These are phyloP conservation scores for Urosaurus nigricauda DNA, from an alignment of 2,797 vertebrate species.

Conservation along the genomic window DNA sequence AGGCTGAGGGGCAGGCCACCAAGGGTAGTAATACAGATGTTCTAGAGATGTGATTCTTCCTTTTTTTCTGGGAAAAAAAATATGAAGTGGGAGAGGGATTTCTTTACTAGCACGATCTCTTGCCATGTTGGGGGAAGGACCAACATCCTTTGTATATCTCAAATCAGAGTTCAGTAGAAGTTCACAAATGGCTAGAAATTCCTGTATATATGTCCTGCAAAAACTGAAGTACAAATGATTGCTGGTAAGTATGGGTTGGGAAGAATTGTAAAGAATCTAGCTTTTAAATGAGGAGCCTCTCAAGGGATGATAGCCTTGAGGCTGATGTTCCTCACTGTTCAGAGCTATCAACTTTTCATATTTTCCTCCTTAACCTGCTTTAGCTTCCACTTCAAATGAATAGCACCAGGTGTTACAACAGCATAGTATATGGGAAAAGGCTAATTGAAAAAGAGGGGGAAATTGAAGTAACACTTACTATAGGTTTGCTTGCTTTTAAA, in stretches of 20 bases:
- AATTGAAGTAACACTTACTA: neutral
- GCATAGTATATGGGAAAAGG: neutral
- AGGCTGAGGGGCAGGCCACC: too few relatives aligned
- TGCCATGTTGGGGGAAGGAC: too few relatives aligned
- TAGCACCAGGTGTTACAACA: constrained; percentile 46
- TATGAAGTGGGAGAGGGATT: too few relatives aligned
- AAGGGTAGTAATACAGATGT: too few relatives aligned
- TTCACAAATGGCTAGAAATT: constrained; percentile 16
- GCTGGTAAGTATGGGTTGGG: constrained; percentile 34
- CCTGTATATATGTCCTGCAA: neutral
- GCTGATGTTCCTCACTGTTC: constrained; percentile 40
- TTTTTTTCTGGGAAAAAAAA: too few relatives aligned
- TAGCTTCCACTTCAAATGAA: constrained; percentile 45
- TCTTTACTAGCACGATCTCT: too few relatives aligned
- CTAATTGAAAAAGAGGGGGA: constrained; percentile 25
- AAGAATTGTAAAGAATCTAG: constrained; percentile 36
- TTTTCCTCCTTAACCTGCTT: constrained; percentile 50
- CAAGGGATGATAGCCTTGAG: constrained; percentile 50
- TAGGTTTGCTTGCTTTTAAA: neutral
- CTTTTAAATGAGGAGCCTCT: constrained; percentile 46
- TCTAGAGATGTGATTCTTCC: too few relatives aligned
- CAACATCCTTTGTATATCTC: neutral
- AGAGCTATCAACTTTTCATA: constrained; percentile 58
- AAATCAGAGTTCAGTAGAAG: neutral
- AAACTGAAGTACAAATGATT: constrained; percentile 19